Conservation (phyloP, 2,888 invertebrate species). For the Tanytarsus gracilentus region DNA sequence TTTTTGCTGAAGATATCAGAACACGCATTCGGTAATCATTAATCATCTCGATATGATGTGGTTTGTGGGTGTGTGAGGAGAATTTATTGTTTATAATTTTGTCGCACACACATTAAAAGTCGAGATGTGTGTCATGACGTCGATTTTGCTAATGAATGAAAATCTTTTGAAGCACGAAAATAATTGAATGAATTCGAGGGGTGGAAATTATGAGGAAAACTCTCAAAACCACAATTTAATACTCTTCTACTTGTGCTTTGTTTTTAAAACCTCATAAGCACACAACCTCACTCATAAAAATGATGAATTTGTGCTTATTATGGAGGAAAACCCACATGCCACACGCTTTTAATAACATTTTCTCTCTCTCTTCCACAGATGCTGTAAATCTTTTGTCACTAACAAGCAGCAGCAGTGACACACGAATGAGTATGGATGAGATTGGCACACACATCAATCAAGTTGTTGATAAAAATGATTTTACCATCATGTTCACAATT, state of each 20-base stretch:
- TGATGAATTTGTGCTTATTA: no score
- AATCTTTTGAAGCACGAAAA: no score
- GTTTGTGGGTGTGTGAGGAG: neutral
- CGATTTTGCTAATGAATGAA: no score
- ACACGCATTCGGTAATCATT: neutral
- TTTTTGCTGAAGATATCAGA: neutral
- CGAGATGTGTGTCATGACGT: no score
- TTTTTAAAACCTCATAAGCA: no score
- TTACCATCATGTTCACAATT: slow-evolving; percentile 22
- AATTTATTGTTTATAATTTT: neutral
- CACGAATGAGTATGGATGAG: neutral
- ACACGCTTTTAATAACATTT: neutral
- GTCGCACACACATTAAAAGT: neutral
- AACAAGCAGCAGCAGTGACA: neutral
- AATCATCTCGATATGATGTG: neutral
- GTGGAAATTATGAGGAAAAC: no score
- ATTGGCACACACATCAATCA: slow-evolving; percentile 16
- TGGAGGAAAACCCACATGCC: no score
- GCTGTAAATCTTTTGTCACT: slow-evolving; percentile 15
- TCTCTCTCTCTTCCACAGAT: neutral
- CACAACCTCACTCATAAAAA: no score
- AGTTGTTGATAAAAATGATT: slow-evolving; percentile 8
- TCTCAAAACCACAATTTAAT: no score
- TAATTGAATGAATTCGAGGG: no score
- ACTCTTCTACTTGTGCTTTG: no score